Evolutionary conservation across 2,113 vertebrate genomes (phyloP).

Genomic region (Manacus vitellinus): DNA sequence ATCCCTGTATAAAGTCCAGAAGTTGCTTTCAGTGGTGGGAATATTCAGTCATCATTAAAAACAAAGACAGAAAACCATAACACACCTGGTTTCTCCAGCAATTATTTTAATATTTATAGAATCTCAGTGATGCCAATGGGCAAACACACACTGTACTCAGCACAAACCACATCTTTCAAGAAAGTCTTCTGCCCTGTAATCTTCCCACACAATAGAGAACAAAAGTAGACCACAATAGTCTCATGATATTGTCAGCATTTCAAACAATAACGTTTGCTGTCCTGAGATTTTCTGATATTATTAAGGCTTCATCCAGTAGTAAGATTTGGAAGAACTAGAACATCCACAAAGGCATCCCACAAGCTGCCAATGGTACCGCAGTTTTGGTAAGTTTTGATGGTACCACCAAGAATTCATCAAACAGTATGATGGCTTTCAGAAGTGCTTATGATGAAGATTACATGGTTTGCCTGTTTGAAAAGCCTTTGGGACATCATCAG

Average conservation of each 20-base stretch:
- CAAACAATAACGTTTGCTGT: neutral
- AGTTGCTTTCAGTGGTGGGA: neutral
- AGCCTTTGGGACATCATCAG: neutral
- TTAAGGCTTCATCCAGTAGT: neutral
- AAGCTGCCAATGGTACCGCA: neutral
- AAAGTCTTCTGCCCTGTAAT: neutral
- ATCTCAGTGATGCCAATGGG: neutral
- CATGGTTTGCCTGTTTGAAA: neutral
- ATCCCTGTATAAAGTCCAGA: rapidly evolving
- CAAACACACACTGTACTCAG: neutral
- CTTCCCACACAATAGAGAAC: neutral
- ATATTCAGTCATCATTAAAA: neutral
- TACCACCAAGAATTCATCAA: neutral
- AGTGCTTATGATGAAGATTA: neutral
- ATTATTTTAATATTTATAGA: constrained; percentile 48
- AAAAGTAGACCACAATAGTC: neutral
- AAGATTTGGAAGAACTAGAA: neutral
- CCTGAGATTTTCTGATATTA: neutral
- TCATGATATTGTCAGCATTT: neutral
- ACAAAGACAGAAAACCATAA: neutral
- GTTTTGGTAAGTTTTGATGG: neutral
- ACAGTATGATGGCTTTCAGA: neutral
- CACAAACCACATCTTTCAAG: neutral
- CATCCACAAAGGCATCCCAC: neutral
- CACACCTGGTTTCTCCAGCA: neutral